Conservation (phyloP, 2,888 invertebrate species). For the Muschampia plurimacula region DNA sequence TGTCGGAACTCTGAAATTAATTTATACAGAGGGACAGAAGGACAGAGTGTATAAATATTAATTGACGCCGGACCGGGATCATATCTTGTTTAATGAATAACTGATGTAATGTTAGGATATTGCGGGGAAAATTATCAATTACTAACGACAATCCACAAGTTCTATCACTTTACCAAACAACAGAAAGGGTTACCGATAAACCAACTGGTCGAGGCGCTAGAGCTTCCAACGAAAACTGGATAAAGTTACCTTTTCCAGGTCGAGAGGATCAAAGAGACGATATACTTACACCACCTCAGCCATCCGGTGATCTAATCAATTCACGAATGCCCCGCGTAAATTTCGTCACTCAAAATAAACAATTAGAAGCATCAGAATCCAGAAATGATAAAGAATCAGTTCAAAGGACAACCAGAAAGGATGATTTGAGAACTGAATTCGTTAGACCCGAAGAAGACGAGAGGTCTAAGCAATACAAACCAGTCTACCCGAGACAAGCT, state of each 20-base stretch:
- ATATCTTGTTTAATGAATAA: constrained; percentile 79
- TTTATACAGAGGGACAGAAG: constrained; percentile 69
- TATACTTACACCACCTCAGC: constrained; percentile 81
- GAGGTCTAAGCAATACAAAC: constrained; percentile 63
- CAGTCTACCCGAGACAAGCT: constrained; percentile 78
- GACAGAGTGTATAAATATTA: constrained; percentile 78
- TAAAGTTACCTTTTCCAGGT: constrained; percentile 84
- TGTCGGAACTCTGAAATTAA: constrained; percentile 68
- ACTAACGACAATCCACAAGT: constrained; percentile 68
- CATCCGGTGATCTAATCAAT: constrained; percentile 83
- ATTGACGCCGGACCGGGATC: constrained; percentile 67
- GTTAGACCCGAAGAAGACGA: constrained; percentile 77
- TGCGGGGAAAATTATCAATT: constrained; percentile 79
- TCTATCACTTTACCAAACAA: constrained; percentile 68
- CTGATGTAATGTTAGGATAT: constrained; percentile 72
- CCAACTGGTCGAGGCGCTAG: constrained; percentile 86
- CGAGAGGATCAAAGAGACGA: constrained; percentile 69
- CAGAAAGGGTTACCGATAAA: constrained; percentile 77
- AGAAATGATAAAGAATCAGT: constrained; percentile 80
- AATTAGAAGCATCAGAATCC: constrained; percentile 78
- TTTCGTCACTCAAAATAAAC: constrained; percentile 88
- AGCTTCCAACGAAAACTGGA: constrained; percentile 87
- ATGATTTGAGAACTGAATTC: constrained; percentile 78
- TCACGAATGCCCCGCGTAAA: constrained; percentile 88
- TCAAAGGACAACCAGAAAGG: constrained; percentile 72